These are phyloP conservation scores for Anguilla japonica DNA, from an alignment of 2,113 vertebrate species.

Conservation along the genomic window DNA sequence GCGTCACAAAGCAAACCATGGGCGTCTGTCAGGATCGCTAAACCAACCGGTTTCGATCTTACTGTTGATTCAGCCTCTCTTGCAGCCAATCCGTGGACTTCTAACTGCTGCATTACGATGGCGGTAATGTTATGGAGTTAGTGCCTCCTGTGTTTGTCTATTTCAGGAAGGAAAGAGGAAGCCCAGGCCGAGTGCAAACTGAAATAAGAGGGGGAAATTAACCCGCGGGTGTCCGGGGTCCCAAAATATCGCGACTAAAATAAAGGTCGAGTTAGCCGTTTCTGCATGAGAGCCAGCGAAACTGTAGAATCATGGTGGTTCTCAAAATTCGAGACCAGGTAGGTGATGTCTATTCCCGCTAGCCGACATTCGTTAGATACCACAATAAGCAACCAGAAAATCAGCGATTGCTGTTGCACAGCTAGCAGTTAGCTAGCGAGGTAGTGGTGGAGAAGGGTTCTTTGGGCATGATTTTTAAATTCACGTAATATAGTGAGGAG, in stretches of 20 bases:
- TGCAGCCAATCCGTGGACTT: slow-evolving; percentile 63
- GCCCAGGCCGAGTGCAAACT: slow-evolving; percentile 31
- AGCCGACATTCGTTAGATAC: background rate
- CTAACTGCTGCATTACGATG: slow-evolving; percentile 56
- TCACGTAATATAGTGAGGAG: background rate
- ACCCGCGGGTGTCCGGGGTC: slow-evolving; percentile 32
- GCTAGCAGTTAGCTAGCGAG: background rate
- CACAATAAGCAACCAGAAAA: slow-evolving; percentile 3
- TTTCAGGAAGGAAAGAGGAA: slow-evolving; percentile 44
- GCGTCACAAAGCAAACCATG: background rate
- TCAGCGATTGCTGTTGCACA: background rate
- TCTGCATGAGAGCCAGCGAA: slow-evolving; percentile 63
- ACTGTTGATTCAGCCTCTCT: slow-evolving; percentile 52
- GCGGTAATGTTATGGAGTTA: slow-evolving; percentile 69
- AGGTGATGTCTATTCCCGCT: slow-evolving; percentile 38
- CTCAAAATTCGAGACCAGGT: slow-evolving; percentile 79
- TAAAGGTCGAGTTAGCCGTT: slow-evolving; percentile 39
- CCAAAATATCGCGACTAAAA: slow-evolving; percentile 18
- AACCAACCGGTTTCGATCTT: slow-evolving; percentile 61
- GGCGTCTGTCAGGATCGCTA: background rate
- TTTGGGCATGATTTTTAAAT: background rate
- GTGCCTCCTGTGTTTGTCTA: slow-evolving; percentile 44
- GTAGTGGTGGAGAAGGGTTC: background rate
- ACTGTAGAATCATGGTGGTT: slow-evolving; percentile 73
- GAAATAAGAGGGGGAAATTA: slow-evolving; percentile 32